Percentiles rank a stretch among this genome's conserved stretches.
phyloP scores from a whole-genome alignment of 2,888 invertebrate species.

The Callyntrura sp. region DNA sequence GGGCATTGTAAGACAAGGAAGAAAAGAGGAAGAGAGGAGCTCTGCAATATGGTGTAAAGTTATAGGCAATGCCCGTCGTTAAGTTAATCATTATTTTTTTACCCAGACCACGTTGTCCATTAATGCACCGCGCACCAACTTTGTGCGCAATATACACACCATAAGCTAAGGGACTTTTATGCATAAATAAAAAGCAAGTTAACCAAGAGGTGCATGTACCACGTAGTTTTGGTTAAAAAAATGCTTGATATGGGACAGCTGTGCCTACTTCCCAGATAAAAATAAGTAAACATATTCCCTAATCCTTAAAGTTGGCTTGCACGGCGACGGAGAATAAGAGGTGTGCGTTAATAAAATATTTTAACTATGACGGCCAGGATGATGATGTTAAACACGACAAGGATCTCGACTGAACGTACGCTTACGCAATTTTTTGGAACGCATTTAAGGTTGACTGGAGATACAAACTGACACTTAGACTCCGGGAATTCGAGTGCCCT shows the following conservation, averaged over 20 bases:
- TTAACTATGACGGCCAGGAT: slow-evolving; percentile 49
- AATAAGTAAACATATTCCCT: not conserved
- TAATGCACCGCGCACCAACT: slow-evolving; percentile 51
- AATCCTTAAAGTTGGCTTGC: not conserved
- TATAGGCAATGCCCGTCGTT: not conserved
- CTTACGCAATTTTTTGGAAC: slow-evolving; percentile 65
- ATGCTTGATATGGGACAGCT: not conserved
- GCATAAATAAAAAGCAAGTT: slow-evolving; percentile 63
- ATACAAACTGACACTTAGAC: not conserved
- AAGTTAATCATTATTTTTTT: not conserved
- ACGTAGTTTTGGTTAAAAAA: too few species aligned
- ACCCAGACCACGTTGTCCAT: slow-evolving; percentile 32
- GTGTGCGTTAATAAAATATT: slow-evolving; percentile 16
- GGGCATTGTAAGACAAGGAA: too few species aligned
- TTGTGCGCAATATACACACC: not conserved
- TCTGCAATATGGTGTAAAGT: not conserved
- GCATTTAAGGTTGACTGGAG: slow-evolving; percentile 11
- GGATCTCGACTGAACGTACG: not conserved
- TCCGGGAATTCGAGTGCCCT: slow-evolving; percentile 1
- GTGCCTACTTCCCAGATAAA: not conserved
- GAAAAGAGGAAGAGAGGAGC: not conserved
- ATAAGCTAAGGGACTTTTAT: slow-evolving; percentile 38
- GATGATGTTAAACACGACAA: not conserved
- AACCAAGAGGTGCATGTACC: not conserved
- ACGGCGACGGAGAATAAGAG: not conserved